Base-by-base conservation (phyloP, 2,113 vertebrate genomes). In the Colius striatus region DNA sequence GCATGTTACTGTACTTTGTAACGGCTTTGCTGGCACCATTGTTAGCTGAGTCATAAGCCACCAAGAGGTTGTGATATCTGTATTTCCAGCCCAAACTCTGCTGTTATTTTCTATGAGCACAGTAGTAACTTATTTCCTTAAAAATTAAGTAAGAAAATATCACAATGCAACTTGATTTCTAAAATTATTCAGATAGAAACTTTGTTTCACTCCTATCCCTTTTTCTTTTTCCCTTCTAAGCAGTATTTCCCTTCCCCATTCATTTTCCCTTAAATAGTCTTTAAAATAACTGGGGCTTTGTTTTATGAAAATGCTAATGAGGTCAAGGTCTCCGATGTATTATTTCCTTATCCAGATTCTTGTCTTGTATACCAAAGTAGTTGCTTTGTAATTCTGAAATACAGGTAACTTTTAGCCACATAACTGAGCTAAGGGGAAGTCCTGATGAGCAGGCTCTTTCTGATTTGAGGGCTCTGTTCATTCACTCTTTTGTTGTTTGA, bases 361-460 rank as follows among this genome's bases (percentile, higher is more conserved):
- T 25, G 30, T 74, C 38, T 61, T 11, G 3, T 32, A 8, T n/a
- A 51, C 4, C 21, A 58, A 41, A 81, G 8, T 17, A 68, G 16
- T n/a, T 68, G 21, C 84, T 94, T 68, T 78, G 18, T 26, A 32
- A 1, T 47, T 84, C 51, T 73, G 45, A 71, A 81, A 51, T 10
- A 32, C 9, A 43, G 29, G 48, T 47, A 13, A 5, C 21, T 75
- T 84, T 84, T 78, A 62, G 71, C 53, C 32, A 5, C 16, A 2
- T 16, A 67, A 41, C 53, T 74, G 67, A 47, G 17, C 53, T 29
- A 38, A 63, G 36, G 32, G 27, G 18, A 50, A 54, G 66, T 81
- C 0, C 0, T 0, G 6, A 32, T 55, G 48, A 63, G 20, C 43
- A 54, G 50, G n/a, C 3, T 27, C 41, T 50, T 87, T 57, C 50